Base-by-base conservation (phyloP, 2,113 vertebrate genomes). In the Mungos mungo region DNA sequence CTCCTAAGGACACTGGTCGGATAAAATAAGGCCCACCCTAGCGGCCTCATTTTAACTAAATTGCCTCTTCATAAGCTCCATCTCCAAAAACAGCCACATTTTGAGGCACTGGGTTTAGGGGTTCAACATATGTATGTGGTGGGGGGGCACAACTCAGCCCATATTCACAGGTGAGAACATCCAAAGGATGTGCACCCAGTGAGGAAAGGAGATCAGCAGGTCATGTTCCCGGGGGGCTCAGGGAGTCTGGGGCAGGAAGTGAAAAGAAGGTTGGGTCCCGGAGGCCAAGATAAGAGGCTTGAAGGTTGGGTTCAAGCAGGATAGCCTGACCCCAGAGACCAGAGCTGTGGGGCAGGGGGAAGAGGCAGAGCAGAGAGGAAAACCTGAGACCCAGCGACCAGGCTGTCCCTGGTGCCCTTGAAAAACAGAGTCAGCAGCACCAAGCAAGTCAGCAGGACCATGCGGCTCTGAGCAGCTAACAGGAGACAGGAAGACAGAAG, bases 151-250 rank as follows among this genome's bases (percentile, higher is more conserved):
- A 35, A 18, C 29, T 19, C 79, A 77, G 12, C 65, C 25, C 11
- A 45, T 35, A 31, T 9, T 16, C 0, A 3, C 25, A 83, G 29
- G 10, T 41, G 50, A 77, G 41, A 33, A 35, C 5, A 2, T 60
- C 27, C 45, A 47, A 60, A 69, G 0, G 3, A 9, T 13, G 1
- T 5, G 12, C 7, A 19, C 3, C 31, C 14, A 12, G 29, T 0
- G 5, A 88, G 6, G 15, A n/a, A 5, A 45, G 41, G 21, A 54
- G 21, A 29, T 2, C 0, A 2, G 54, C 11, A 47, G 29, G 25
- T n/a, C 14, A n/a, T 9, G 2, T 35, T 47, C 14, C 5, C 14
- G 23, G 60, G 13, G 47, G 33, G 5, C 5, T 45, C 54, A 10
- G 2, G 52, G 3, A 0, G 29, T 7, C 23, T 35, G 47, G 47